Evolutionary conservation across 2,888 invertebrate genomes (phyloP).

Genomic region (Leptinotarsa rubiginosa): DNA sequence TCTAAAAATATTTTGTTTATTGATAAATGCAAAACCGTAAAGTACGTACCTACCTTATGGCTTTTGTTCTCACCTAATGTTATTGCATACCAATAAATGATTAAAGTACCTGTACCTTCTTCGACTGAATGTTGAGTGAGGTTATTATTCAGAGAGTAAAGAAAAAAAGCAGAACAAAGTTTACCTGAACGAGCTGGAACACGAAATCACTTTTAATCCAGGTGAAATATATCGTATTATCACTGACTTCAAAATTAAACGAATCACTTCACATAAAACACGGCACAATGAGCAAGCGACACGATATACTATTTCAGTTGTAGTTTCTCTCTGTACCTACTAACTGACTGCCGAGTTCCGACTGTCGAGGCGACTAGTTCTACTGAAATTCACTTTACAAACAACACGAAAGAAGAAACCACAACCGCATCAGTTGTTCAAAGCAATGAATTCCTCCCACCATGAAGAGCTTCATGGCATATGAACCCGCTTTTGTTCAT

Average conservation of each 20-base stretch:
- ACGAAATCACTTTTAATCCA: not conserved
- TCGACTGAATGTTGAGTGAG: not conserved
- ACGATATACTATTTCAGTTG: not conserved
- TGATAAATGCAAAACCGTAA: not conserved
- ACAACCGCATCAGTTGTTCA: conserved; percentile 5
- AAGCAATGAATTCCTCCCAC: conserved; percentile 9
- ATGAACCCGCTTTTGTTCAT: conserved; percentile 9
- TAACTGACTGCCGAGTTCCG: not conserved
- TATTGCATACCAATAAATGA: no score
- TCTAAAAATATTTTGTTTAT: not conserved
- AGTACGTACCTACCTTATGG: not conserved
- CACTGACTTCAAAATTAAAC: conserved; percentile 2
- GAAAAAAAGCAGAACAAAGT: not conserved
- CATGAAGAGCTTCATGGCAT: conserved; percentile 5
- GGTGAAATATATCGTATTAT: not conserved
- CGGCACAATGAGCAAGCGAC: not conserved
- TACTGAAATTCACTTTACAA: not conserved
- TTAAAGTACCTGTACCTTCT: not conserved
- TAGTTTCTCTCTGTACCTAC: conserved; percentile 3
- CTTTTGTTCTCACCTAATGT: no score
- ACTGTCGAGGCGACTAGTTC: not conserved
- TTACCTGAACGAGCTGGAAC: not conserved
- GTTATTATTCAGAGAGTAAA: not conserved
- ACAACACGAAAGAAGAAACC: conserved; percentile 17
- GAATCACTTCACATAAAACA: conserved; percentile 11